These are phyloP conservation scores for Antheraea mylitta DNA, from an alignment of 1,140 invertebrate genomes.

Conservation along the genomic window DNA sequence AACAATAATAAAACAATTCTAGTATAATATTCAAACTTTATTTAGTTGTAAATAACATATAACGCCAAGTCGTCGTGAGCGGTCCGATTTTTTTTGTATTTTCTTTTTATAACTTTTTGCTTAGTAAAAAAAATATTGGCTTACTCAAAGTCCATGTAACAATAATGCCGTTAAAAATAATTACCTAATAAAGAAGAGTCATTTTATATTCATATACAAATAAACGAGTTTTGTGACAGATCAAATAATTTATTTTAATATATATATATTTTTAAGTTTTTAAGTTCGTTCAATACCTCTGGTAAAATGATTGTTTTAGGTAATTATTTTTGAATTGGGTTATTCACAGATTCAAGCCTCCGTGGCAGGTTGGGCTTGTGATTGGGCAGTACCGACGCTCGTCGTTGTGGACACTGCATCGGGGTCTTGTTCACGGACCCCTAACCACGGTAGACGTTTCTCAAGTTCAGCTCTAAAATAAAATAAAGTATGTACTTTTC, in stretches of 20 bases:
- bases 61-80: constrained; percentile 49
- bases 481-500: constrained; percentile 19
- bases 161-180: background rate
- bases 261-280: background rate
- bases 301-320: background rate
- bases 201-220: background rate
- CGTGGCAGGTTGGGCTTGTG: constrained; percentile 30
- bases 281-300: background rate
- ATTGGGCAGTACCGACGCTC: constrained; percentile 51
- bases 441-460: constrained; percentile 86
- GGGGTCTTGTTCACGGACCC: constrained; percentile 79
- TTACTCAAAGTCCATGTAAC: constrained; percentile 29
- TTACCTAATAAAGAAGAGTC: background rate
- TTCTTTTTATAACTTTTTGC: constrained; percentile 24
- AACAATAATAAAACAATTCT: too few relatives aligned
- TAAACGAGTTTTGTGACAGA: background rate
- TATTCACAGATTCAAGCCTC: constrained; percentile 38
- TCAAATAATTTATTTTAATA: background rate
- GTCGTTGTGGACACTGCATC: constrained; percentile 57
- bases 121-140: constrained; percentile 33
- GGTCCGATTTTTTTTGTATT: constrained; percentile 43
- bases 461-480: constrained; percentile 81
- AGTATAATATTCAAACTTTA: constrained; percentile 14
- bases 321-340: constrained; percentile 1
- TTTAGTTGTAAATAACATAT: constrained; percentile 18